Conservation (phyloP, 2,113 vertebrate species). For the Sorex araneus region DNA sequence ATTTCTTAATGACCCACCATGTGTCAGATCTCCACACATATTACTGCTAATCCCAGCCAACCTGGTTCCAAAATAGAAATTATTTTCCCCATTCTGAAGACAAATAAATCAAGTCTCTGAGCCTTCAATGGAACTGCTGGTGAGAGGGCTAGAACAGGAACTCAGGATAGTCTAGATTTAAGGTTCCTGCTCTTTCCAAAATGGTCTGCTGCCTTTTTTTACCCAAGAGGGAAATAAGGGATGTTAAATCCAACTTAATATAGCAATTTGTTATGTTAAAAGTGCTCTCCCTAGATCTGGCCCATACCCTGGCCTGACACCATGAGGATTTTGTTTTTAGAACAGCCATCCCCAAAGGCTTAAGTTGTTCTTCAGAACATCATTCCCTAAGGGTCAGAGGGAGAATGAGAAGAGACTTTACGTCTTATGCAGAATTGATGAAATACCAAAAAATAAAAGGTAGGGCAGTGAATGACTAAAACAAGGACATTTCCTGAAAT, state of each 20-base stretch:
- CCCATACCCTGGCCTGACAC: slow-evolving; percentile 30
- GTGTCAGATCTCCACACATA: background rate
- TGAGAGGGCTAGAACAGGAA: background rate
- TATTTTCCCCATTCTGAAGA: slow-evolving; percentile 2
- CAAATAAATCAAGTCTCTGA: background rate
- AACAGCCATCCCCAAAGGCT: slow-evolving; percentile 57
- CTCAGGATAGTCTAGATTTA: background rate
- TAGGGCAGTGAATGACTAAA: slow-evolving; percentile 69
- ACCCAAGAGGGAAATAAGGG: background rate
- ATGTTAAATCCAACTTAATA: background rate
- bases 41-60: slow-evolving; percentile 6
- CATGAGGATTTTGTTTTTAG: slow-evolving; percentile 76
- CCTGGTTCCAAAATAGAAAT: background rate
- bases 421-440: slow-evolving; percentile 53
- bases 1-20: slow-evolving; percentile 19
- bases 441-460: slow-evolving; percentile 51
- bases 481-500: slow-evolving; percentile 63
- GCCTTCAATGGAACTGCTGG: background rate
- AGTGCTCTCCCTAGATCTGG: slow-evolving; percentile 13
- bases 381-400: slow-evolving; percentile 52
- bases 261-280: slow-evolving; percentile 41
- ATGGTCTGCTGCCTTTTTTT: background rate
- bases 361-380: slow-evolving; percentile 67
- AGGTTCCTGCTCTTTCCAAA: background rate
- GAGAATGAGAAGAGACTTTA: slow-evolving; percentile 39